Conservation (phyloP, 2,888 invertebrate genomes). For the Epirrhoe alternata region DNA sequence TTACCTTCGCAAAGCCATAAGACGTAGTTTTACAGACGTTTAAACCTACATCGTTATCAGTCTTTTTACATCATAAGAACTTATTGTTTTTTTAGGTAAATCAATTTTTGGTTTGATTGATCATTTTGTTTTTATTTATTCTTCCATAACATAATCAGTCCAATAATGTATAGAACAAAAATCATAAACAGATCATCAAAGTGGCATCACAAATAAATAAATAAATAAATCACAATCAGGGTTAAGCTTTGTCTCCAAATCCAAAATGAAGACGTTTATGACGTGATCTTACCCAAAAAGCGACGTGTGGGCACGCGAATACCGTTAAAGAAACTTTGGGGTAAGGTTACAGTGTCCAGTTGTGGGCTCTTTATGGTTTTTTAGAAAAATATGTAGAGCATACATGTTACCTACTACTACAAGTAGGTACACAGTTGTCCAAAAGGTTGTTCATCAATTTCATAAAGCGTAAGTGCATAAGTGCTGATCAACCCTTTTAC, state of each 20-base stretch:
- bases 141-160: no score
- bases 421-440: not conserved
- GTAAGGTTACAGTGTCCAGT: conserved; percentile 33
- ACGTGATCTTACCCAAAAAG: conserved; percentile 57
- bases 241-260: conserved; percentile 15
- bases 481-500: not conserved
- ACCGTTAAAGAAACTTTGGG: conserved; percentile 62
- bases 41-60: no score
- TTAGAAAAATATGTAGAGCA: conserved; percentile 26
- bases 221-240: no score
- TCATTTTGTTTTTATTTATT: no score
- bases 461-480: not conserved
- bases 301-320: conserved; percentile 70
- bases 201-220: not conserved
- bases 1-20: no score
- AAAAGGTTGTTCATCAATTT: not conserved
- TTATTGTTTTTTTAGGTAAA: no score
- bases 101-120: no score
- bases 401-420: not conserved
- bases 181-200: conserved; percentile 1
- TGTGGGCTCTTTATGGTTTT: conserved; percentile 25
- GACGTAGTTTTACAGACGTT: no score
- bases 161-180: no score
- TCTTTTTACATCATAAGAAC: no score
- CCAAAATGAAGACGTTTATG: conserved; percentile 47